Evolutionary conservation across 2,797 vertebrate genomes (phyloP), one percentile per base, ranked within the genome.

Genomic region (Dipus sagitta): DNA sequence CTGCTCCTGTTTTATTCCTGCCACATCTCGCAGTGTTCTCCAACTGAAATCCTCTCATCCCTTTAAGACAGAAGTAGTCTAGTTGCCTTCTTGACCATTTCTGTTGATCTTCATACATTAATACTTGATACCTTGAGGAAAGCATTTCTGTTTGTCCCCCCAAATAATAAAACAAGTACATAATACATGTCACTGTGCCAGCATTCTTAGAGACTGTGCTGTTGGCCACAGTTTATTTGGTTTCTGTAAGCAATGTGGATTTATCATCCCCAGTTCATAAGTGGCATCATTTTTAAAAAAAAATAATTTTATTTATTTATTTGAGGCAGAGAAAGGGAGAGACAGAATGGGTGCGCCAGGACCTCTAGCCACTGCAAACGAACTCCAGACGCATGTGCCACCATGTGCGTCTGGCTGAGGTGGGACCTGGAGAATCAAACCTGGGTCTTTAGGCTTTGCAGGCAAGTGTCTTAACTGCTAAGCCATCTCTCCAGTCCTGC

Each of bases 61-160:
- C 20, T 83, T 86, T 80, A 82, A 94, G 34, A 30, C 17, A 95
- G 42, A 90, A 78, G 54, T 71, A 77, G 9, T 28, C 32, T 67
- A 21, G 34, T 42, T 83, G 85, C 89, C 32, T 88, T 52, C 42
- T 58, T 77, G 20, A 58, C 82, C 30, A 34, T 3, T 13, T 86
- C 42, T 2, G 12, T 72, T 38, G n/a, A 72, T 13, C 20, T 52
- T 86, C 8, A 17, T 86, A 90, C 65, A 71, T 20, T 68, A 76
- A 21, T 68, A 34, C n/a, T 91, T 81, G 67, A 23, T 47, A 81
- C 4, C 20, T 5, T 71, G 10, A 70, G 13, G 2, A 60, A 84
- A 91, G 62, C 7, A 68, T 85, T 91, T 85, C 9, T 38, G 87
- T 86, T 64, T 86, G 93, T 89, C 9, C 1, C 10, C 3, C 10